Conservation (phyloP, 2,113 vertebrate genomes). For the Trematocara stigmaticum region DNA sequence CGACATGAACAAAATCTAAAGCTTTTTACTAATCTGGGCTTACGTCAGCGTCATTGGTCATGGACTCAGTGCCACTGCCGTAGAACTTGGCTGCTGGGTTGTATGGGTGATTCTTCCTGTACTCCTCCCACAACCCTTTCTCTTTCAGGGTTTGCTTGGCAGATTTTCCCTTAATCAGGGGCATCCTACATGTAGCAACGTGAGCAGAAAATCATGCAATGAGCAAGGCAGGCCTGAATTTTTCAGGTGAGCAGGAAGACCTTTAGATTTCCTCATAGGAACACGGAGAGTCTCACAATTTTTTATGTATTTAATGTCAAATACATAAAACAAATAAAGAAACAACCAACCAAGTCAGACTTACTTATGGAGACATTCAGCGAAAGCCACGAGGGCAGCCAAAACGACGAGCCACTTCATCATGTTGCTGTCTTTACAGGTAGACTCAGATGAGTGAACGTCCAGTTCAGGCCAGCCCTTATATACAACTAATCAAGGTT, state of each 20-base stretch:
- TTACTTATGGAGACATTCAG: conserved; percentile 64
- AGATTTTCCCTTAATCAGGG: conserved; percentile 73
- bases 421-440: neutral
- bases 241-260: neutral
- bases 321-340: neutral
- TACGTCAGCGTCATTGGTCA: conserved; percentile 69
- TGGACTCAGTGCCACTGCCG: conserved; percentile 29
- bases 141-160: conserved; percentile 64
- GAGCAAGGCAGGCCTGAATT: neutral
- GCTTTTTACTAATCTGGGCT: conserved; percentile 25
- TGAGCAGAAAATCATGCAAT: neutral
- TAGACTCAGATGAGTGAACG: neutral
- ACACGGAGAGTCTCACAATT: neutral
- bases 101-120: conserved; percentile 32
- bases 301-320: neutral
- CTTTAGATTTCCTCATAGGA: neutral
- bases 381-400: conserved; percentile 53
- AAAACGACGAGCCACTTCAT: conserved; percentile 68
- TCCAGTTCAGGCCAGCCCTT: neutral
- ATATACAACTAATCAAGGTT: conserved; percentile 30
- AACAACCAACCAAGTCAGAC: conserved; percentile 1
- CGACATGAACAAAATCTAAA: neutral
- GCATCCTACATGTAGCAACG: conserved; percentile 46
- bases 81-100: conserved; percentile 48
- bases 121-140: conserved; percentile 62